Evolutionary conservation across 92 coral and sea anemone species (phyloP), one percentile per base, ranked within the genome.

Genomic region (Epizoanthus rinbou): DNA sequence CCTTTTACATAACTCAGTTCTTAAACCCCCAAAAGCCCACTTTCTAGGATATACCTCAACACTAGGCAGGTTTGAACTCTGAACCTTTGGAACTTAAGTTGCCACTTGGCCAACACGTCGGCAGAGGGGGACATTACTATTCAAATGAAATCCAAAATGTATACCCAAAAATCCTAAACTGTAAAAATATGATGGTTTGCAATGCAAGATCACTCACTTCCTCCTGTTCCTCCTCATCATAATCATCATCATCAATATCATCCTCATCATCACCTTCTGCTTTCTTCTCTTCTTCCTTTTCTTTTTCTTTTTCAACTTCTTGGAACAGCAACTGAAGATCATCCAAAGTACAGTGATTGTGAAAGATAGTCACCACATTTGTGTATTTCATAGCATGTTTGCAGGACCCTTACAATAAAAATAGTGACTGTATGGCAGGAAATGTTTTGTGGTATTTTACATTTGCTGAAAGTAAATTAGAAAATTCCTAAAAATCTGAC

Each of bases 141-240:
- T 47, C 53, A 47, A 7, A 47, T 47, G 53, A 47, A 47, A 47
- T 47, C 53, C 53, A 47, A 47, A 47, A 47, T 8, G 53, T 47
- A 47, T 8, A 1, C 53, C 13, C 2, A 8, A 47, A 47, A 47
- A 47, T 47, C 13, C 10, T 47, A 47, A 47, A 6, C 53, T 31
- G 23, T 4, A 13, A 58, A 19, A 57, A 54, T n/a, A 22, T 59
- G 11, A 23, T 45, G n/a, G 70, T 4, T 79, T 57, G 60, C 11
- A 60, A n/a, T 23, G n/a, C 33, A 16, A 35, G 35, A 33, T 6
- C 22, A 64, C 7, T 35, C 87, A 95, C 98, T 91, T 95, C 98
- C 76, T 95, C 98, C 73, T 93, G 98, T 70, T 95, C 98, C 73
- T 93, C 98, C 31, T 94, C 98, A 53, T 95, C 98, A 69, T 94